phyloP scores from a whole-genome alignment of 2,113 vertebrate species.

The Pipra filicauda region DNA sequence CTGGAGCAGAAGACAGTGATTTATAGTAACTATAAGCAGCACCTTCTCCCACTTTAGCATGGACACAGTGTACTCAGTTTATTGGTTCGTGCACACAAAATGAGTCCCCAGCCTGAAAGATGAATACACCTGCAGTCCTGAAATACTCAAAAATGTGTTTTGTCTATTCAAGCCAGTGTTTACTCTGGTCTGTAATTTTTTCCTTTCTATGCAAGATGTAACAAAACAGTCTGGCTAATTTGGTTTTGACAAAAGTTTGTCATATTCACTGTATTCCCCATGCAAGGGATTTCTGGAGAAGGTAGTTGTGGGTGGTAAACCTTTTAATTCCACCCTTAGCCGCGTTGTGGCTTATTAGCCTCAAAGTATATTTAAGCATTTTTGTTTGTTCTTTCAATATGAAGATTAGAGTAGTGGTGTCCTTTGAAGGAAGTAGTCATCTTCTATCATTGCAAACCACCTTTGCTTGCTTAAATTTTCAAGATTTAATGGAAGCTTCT shows the following conservation, averaged over 20 bases:
- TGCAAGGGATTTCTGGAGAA: neutral
- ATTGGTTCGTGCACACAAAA: neutral
- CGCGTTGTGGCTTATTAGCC: neutral
- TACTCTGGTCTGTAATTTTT: neutral
- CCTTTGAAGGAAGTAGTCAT: neutral
- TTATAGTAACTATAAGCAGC: neutral
- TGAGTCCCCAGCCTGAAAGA: neutral
- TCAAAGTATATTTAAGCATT: neutral
- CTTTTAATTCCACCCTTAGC: neutral
- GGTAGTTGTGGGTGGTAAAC: neutral
- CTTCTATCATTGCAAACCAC: neutral
- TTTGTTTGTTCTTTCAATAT: neutral
- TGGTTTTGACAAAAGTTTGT: neutral
- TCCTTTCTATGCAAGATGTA: neutral
- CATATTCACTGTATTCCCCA: neutral
- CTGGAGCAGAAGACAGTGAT: slow-evolving; percentile 15
- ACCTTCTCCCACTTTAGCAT: neutral
- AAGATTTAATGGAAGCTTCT: neutral
- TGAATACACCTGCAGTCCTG: neutral
- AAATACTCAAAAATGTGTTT: neutral
- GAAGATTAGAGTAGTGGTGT: neutral
- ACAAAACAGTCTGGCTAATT: neutral
- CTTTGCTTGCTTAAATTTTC: neutral
- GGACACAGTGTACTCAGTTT: neutral
- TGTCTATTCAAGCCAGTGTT: neutral